Evolutionary conservation across 2,113 vertebrate genomes (phyloP), one percentile per base, ranked within the genome.

Genomic region (Arothron firmamentum): DNA sequence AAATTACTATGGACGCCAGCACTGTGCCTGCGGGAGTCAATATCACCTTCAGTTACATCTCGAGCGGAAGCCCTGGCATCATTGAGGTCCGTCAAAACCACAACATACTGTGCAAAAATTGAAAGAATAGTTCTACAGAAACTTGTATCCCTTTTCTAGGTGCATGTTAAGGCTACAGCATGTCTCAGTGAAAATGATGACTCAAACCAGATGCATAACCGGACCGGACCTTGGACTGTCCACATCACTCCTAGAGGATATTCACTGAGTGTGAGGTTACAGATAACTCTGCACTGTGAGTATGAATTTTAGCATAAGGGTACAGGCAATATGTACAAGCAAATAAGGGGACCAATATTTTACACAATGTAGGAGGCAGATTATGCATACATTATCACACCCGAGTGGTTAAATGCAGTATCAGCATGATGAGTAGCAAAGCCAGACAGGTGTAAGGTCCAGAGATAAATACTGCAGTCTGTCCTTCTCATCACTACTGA

Each of bases 231-330:
- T 31, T 81, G 77, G 78, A 67, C 56, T 12, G 45, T 84, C n/a
- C 47, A 64, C 5, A 60, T 88, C 20, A 71, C 69, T 54, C 64
- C 80, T 6, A 67, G 59, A 65, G 59, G 70, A 5, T 72, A 72
- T 62, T 34, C 57, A 57, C 41, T 3, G 31, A 78, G 63, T 50
- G 45, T 75, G 15, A 70, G 56, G 14, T 59, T 85, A 52, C 46
- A 79, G 28, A 70, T 82, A 17, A 18, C 11, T 43, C 13, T 83
- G 20, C 64, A 70, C 17, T 78, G 81, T 70, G 60, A 83, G 87
- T 25, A 71, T 6, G 34, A n/a, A 28, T 6, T 15, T 21, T 31
- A 55, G 15, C 67, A 54, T 28, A 15, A 2, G 16, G 23, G 0
- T 49, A 18, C 6, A 14, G 12, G 11, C 2, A 51, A 45, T n/a